Base-by-base conservation (phyloP, 2,888 invertebrate genomes). In the Pammene fasciana region DNA sequence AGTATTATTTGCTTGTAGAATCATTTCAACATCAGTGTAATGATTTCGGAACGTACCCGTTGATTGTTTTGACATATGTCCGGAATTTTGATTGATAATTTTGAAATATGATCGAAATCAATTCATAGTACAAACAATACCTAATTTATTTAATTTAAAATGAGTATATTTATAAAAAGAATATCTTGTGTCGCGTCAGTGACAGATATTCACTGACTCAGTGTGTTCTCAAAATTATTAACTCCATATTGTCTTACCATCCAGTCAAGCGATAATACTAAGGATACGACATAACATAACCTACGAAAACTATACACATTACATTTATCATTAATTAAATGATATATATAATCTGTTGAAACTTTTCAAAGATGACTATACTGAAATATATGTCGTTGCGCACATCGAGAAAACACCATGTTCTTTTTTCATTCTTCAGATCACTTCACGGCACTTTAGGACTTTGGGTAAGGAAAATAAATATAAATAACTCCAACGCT, bases 401-500 rank as follows among this genome's bases (percentile, higher is more conserved):
- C 16, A n/a, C 43, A 16, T 8, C 41, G n/a, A 55, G 11, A 56
- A 57, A 52, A 56, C 14, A 56, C 13, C 50, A 50, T 5, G n/a
- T 34, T 36, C 4, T 43, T 16, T 68, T 64, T 38, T 60, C 67
- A 3, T 43, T 43, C 10, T 43, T 64, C 1, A 68, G 65, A 54
- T 46, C 52, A 34, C 26, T 68, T 26, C 68, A 68, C 26, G 45
- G 59, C 26, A 80, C 79, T 71, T 72, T 86, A 65, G 74, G 79
- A 66, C 74, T 84, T 72, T 86, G 86, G 86, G 86, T 86, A 78
- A 78, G 82, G 59, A 59, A 48, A 52, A 45, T 48, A 26, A 13
- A 6, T 52, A 52, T 52, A 34, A 7, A 56, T 36, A 45, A 54
- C 34, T 52, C 43, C 46, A 60, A 14, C 46, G 14, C 54, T 46